Conservation (phyloP, 1,140 invertebrate species). For the Portunus trituberculatus region DNA sequence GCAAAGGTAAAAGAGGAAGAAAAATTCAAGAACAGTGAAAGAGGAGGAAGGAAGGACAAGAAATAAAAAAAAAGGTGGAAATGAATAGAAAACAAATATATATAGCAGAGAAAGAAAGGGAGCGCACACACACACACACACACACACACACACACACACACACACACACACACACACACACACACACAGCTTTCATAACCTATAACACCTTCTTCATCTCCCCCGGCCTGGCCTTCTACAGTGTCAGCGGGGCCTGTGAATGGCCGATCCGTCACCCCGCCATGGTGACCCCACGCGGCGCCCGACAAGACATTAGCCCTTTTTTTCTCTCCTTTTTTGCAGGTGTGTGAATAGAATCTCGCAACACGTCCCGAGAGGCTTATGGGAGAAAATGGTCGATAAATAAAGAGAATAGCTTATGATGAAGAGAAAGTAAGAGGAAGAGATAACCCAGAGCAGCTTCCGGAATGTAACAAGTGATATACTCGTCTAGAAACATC, state of each 20-base stretch:
- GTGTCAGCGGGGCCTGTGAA: background rate
- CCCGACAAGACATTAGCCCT: background rate
- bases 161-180: conserved; percentile 11
- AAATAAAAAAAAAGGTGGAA: too few relatives aligned
- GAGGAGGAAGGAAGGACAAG: background rate
- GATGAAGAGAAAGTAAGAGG: background rate
- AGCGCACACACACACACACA: background rate
- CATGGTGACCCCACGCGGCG: background rate
- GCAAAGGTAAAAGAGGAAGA: background rate
- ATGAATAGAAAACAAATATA: background rate
- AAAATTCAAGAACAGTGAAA: background rate
- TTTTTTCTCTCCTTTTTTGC: background rate
- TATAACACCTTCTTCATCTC: background rate
- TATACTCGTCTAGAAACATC: too few relatives aligned
- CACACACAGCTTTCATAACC: too few relatives aligned
- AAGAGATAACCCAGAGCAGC: background rate
- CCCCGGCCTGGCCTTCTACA: background rate
- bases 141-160: conserved; percentile 11
- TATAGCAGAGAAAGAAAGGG: background rate
- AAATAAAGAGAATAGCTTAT: background rate
- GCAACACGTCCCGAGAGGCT: background rate
- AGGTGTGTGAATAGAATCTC: background rate
- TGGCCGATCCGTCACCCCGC: background rate
- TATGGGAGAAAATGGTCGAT: too few relatives aligned
- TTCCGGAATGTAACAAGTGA: background rate